Percentiles rank a stretch among this genome's conserved stretches.
Conservation (phyloP, 2,888 invertebrate genomes). For the Pammene aurita region DNA sequence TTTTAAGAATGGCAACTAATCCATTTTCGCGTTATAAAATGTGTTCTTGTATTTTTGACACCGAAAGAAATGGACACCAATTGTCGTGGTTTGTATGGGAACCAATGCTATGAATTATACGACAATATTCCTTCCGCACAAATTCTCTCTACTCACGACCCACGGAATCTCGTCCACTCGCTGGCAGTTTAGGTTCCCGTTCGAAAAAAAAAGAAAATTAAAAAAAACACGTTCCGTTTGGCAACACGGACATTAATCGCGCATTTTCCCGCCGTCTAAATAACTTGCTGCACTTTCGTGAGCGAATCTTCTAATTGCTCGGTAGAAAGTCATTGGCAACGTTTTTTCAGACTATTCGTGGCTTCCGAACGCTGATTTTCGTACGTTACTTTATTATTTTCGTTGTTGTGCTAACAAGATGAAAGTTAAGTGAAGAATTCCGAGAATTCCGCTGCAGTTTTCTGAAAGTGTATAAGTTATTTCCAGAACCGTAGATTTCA, state of each 20-base stretch:
- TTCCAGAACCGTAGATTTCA: slow-evolving; percentile 43
- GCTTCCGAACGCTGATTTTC: slow-evolving; percentile 67
- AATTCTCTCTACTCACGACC: no score
- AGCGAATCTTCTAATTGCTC: slow-evolving; percentile 78
- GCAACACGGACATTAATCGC: slow-evolving; percentile 51
- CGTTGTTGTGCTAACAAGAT: slow-evolving; percentile 70
- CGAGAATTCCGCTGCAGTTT: slow-evolving; percentile 59
- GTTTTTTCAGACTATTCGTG: slow-evolving; percentile 64
- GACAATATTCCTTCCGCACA: no score
- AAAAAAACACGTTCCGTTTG: slow-evolving; percentile 46
- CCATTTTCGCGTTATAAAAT: no score
- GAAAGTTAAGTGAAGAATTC: slow-evolving; percentile 74
- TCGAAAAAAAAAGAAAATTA: slow-evolving; percentile 33
- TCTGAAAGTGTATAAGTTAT: slow-evolving; percentile 55
- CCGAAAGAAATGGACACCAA: no score
- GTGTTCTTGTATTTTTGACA: no score
- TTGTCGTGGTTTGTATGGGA: no score
- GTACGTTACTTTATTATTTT: slow-evolving; percentile 66
- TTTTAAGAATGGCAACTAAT: no score
- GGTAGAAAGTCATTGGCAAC: slow-evolving; percentile 71
- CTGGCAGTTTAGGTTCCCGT: slow-evolving; percentile 31
- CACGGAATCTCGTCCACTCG: background rate
- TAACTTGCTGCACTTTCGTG: slow-evolving; percentile 72
- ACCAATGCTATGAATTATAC: no score
- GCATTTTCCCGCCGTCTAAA: slow-evolving; percentile 53